These are phyloP conservation scores for Graphium colonna DNA, from an alignment of 2,888 invertebrate species.

Conservation along the genomic window DNA sequence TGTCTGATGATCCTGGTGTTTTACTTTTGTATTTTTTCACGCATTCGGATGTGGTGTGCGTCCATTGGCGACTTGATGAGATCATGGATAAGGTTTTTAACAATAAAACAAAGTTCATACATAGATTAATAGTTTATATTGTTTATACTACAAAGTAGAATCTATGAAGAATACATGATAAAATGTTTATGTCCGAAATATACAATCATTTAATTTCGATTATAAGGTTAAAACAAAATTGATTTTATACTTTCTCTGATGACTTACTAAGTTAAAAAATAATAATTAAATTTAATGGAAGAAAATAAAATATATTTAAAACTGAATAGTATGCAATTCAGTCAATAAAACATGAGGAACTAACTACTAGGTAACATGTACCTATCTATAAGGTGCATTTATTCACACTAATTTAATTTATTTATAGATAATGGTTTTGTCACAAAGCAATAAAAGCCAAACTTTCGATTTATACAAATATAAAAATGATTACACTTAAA, in stretches of 20 bases:
- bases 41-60: too few relatives aligned
- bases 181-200: slow-evolving; percentile 66
- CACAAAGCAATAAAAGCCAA: slow-evolving; percentile 6
- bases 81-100: neutral
- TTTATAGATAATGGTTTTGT: neutral
- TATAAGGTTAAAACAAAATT: slow-evolving; percentile 56
- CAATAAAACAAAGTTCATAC: slow-evolving; percentile 12
- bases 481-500: slow-evolving; percentile 21
- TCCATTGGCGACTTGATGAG: too few relatives aligned
- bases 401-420: slow-evolving; percentile 10
- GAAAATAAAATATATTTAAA: slow-evolving; percentile 49
- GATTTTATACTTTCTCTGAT: slow-evolving; percentile 59
- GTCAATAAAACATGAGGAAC: slow-evolving; percentile 48
- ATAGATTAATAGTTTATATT: slow-evolving; percentile 43
- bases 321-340: slow-evolving; percentile 35
- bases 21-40: too few relatives aligned
- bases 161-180: slow-evolving; percentile 66
- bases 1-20: too few relatives aligned
- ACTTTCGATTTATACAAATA: slow-evolving; percentile 12
- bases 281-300: slow-evolving; percentile 60
- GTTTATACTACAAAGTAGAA: slow-evolving; percentile 47
- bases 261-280: slow-evolving; percentile 54
- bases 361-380: slow-evolving; percentile 32
- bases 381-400: slow-evolving; percentile 18
- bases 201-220: slow-evolving; percentile 71